These are phyloP conservation scores for Synergus umbraculus DNA, from an alignment of 2,888 invertebrate genomes.

Conservation along the genomic window DNA sequence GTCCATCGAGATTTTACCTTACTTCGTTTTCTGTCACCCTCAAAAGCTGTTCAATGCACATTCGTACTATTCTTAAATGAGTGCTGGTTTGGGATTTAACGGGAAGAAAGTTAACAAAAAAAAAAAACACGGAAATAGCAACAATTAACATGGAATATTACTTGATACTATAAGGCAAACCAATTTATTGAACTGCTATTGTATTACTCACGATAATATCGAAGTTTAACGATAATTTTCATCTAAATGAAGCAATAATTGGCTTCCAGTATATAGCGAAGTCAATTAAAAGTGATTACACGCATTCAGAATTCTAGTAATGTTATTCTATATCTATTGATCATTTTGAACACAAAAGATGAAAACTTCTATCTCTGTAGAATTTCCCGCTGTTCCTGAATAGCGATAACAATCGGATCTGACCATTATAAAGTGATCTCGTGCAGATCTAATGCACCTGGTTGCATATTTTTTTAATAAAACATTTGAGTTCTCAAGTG, in stretches of 20 bases:
- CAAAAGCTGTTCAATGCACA: neutral
- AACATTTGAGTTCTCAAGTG: slow-evolving; percentile 15
- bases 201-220: too few species aligned
- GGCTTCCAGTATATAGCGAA: too few species aligned
- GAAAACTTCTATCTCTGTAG: neutral
- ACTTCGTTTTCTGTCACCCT: neutral
- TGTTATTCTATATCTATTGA: too few species aligned
- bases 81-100: neutral
- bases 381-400: neutral
- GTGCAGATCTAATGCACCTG: slow-evolving; percentile 9
- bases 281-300: too few species aligned
- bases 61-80: slow-evolving; percentile 13
- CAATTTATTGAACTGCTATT: too few species aligned
- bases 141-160: too few species aligned
- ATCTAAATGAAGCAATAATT: too few species aligned
- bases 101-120: too few species aligned
- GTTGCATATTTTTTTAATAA: slow-evolving; percentile 26
- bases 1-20: slow-evolving; percentile 4
- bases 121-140: too few species aligned
- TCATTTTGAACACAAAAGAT: neutral
- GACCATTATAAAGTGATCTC: slow-evolving; percentile 4
- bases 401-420: neutral
- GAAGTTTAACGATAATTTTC: too few species aligned
- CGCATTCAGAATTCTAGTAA: too few species aligned
- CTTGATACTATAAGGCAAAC: too few species aligned